A percentile compares a stretch with the other conserved stretches of the same genome.
These are phyloP conservation scores for Lasius fuliginosus DNA, from an alignment of 2,888 invertebrate genomes.

Conservation along the genomic window DNA sequence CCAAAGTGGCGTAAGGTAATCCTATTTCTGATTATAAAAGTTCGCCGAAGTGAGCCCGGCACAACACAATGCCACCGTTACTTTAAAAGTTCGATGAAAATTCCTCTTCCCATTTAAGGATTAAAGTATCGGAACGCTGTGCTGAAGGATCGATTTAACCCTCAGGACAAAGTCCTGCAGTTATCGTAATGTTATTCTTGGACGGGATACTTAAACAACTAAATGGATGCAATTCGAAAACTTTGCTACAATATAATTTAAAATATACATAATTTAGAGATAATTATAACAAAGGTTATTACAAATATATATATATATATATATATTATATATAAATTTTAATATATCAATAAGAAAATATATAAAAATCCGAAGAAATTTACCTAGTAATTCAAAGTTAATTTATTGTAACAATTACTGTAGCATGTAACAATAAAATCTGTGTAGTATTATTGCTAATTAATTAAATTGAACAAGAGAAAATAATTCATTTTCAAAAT, in stretches of 20 bases:
- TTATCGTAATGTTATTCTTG: slow-evolving; percentile 37
- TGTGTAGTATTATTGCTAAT: not conserved
- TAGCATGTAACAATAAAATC: not conserved
- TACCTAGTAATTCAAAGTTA: not conserved
- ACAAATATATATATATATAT: not conserved
- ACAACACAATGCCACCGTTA: slow-evolving; percentile 47
- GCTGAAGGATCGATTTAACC: slow-evolving; percentile 52
- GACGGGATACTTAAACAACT: not conserved
- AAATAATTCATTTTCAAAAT: not conserved
- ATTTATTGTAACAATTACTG: not conserved
- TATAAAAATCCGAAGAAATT: not conserved
- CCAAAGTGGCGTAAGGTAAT: slow-evolving; percentile 50
- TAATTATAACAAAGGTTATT: slow-evolving; percentile 5
- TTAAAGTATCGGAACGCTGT: slow-evolving; percentile 56
- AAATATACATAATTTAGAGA: not conserved
- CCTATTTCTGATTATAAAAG: slow-evolving; percentile 58
- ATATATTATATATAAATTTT: too few species aligned
- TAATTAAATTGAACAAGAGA: not conserved
- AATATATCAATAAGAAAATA: too few species aligned
- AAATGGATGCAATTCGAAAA: slow-evolving; percentile 18
- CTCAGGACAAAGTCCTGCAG: slow-evolving; percentile 30
- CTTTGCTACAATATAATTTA: not conserved
- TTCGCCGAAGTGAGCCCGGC: slow-evolving; percentile 29
- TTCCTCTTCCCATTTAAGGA: slow-evolving; percentile 47
- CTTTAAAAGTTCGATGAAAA: slow-evolving; percentile 58